Percentiles rank a stretch among this genome's conserved stretches.
Conservation (phyloP, 2,113 vertebrate species). For the Crotophaga sulcirostris region DNA sequence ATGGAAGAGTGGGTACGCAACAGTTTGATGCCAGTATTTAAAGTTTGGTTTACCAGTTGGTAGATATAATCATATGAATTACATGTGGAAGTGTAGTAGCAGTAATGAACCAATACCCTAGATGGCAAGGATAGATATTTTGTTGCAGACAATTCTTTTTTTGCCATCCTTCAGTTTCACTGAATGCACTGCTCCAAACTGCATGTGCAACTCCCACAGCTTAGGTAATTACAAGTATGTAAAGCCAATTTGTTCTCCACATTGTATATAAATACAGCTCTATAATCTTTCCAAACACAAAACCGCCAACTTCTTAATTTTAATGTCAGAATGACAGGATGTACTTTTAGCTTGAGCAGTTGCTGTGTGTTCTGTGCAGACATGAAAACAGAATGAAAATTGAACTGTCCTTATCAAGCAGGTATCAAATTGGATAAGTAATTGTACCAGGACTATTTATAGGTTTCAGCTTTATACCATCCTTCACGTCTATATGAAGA, state of each 20-base stretch:
- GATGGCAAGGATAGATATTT: background rate
- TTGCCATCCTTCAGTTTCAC: background rate
- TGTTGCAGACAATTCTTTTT: background rate
- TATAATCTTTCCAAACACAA: conserved; percentile 11
- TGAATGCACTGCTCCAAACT: background rate
- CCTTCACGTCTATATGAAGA: conserved; percentile 17
- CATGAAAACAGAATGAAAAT: background rate
- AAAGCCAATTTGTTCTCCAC: background rate
- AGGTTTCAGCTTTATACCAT: background rate
- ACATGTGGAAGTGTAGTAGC: background rate
- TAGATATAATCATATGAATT: background rate
- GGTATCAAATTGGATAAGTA: background rate
- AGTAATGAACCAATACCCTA: background rate
- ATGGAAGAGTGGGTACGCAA: background rate
- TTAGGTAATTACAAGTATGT: background rate
- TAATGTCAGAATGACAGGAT: background rate
- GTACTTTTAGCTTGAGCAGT: background rate
- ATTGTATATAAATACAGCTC: background rate
- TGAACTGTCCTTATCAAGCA: background rate
- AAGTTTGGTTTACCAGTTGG: background rate
- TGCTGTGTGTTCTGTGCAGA: background rate
- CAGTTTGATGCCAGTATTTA: background rate
- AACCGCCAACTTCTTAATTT: background rate
- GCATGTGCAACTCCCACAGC: background rate
- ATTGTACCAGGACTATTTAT: background rate